These are phyloP conservation scores for Molossus molossus DNA, from an alignment of 2,797 vertebrate species.

Conservation along the genomic window DNA sequence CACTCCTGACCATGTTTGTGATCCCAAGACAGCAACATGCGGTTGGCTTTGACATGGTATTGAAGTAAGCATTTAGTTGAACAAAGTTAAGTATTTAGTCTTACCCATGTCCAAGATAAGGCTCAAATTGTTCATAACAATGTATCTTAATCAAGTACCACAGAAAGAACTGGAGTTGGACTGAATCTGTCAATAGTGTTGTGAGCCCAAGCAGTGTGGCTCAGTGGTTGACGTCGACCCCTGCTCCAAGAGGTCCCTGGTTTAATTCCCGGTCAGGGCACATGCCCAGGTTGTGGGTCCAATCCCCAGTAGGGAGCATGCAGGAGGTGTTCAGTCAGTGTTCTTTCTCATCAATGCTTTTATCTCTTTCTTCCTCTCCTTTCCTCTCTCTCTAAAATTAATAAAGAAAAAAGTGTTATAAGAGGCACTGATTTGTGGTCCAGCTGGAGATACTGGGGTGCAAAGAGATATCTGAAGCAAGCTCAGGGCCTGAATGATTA, in stretches of 20 bases:
- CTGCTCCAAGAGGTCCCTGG: too few species aligned
- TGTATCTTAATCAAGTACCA: not conserved
- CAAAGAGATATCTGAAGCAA: not conserved
- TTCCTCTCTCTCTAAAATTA: too few species aligned
- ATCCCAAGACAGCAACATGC: not conserved
- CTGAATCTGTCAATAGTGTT: not conserved
- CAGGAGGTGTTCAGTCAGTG: too few species aligned
- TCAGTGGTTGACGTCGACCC: too few species aligned
- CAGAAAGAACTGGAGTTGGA: not conserved
- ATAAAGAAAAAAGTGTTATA: not conserved
- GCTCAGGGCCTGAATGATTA: not conserved
- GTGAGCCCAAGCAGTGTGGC: too few species aligned
- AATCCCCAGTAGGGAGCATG: too few species aligned
- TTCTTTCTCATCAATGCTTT: too few species aligned
- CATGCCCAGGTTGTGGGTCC: too few species aligned
- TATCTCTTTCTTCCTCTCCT: too few species aligned
- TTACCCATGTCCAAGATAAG: not conserved
- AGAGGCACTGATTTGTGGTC: not conserved
- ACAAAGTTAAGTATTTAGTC: not conserved
- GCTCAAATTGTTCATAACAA: not conserved
- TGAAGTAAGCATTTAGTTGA: not conserved
- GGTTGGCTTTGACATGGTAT: not conserved
- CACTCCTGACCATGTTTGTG: not conserved
- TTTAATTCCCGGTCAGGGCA: too few species aligned
- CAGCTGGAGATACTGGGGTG: not conserved